These are phyloP conservation scores for Ophioninae sp. DNA, from an alignment of 2,888 invertebrate genomes.

Conservation along the genomic window DNA sequence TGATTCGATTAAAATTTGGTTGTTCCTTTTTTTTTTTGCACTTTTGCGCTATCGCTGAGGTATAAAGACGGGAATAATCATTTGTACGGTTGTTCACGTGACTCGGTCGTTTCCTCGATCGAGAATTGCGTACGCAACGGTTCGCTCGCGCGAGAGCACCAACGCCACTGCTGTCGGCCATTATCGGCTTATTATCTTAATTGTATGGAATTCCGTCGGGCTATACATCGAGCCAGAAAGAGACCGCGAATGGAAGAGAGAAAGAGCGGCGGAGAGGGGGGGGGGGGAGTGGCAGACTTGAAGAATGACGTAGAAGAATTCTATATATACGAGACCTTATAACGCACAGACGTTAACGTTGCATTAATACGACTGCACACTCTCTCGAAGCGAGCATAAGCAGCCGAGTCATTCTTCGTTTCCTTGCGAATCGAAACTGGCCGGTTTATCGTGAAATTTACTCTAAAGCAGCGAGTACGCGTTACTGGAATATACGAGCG, in stretches of 20 bases:
- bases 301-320: slow-evolving; percentile 56
- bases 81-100: slow-evolving; percentile 56
- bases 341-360: slow-evolving; percentile 47
- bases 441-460: slow-evolving; percentile 51
- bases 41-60: no score
- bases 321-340: slow-evolving; percentile 42
- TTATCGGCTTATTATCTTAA: slow-evolving; percentile 68
- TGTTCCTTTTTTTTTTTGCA: no score
- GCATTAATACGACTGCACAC: slow-evolving; percentile 48
- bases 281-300: slow-evolving; percentile 59
- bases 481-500: slow-evolving; percentile 49
- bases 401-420: slow-evolving; percentile 52
- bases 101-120: slow-evolving; percentile 63
- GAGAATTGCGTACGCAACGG: slow-evolving; percentile 59
- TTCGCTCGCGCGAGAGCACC: slow-evolving; percentile 60
- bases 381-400: slow-evolving; percentile 31
- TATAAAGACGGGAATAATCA: slow-evolving; percentile 8
- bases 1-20: no score
- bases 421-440: slow-evolving; percentile 34
- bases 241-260: slow-evolving; percentile 61
- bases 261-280: slow-evolving; percentile 52
- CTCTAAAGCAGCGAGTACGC: slow-evolving; percentile 23
- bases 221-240: slow-evolving; percentile 56
- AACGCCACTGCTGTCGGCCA: slow-evolving; percentile 58
- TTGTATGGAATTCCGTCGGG: slow-evolving; percentile 65